phyloP scores from a whole-genome alignment of 2,888 invertebrate species.

The Pomacea canaliculata region DNA sequence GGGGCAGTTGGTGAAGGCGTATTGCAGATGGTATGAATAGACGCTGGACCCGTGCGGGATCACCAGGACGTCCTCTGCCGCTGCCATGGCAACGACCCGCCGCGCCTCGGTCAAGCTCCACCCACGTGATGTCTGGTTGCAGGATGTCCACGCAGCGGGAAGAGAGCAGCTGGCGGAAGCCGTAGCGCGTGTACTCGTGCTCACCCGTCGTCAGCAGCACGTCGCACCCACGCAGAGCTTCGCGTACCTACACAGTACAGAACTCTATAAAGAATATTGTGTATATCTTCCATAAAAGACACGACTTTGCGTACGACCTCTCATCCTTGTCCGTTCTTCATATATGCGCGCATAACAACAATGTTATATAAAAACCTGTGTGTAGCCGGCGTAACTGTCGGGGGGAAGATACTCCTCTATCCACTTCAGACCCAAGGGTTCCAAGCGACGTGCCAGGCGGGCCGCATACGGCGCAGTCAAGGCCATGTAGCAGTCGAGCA shows the following conservation, averaged over 20 bases:
- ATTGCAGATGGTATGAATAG: conserved; percentile 66
- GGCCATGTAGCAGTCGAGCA: conserved; percentile 66
- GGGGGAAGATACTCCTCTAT: conserved; percentile 66
- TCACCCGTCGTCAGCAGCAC: conserved; percentile 64
- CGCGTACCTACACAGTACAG: conserved; percentile 38
- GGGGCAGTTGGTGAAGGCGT: conserved; percentile 65
- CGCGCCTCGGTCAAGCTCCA: conserved; percentile 66
- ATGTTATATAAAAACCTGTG: conserved; percentile 35
- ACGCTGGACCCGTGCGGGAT: conserved; percentile 67
- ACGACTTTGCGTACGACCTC: background rate
- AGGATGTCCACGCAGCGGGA: conserved; percentile 63
- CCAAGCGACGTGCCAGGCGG: conserved; percentile 56
- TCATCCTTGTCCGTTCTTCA: background rate
- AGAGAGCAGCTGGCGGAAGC: conserved; percentile 59
- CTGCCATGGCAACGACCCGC: conserved; percentile 63
- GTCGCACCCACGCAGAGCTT: conserved; percentile 51
- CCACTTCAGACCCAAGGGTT: conserved; percentile 63
- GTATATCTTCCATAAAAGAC: conserved; percentile 1
- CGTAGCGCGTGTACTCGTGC: conserved; percentile 66
- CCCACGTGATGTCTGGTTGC: conserved; percentile 67
- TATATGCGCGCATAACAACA: no score
- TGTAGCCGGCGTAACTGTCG: conserved; percentile 62
- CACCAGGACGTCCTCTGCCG: conserved; percentile 60
- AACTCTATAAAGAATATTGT: background rate
- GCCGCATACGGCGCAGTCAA: conserved; percentile 61